Conservation (phyloP, 2,888 invertebrate genomes). For the Iselma pallidipennis region DNA sequence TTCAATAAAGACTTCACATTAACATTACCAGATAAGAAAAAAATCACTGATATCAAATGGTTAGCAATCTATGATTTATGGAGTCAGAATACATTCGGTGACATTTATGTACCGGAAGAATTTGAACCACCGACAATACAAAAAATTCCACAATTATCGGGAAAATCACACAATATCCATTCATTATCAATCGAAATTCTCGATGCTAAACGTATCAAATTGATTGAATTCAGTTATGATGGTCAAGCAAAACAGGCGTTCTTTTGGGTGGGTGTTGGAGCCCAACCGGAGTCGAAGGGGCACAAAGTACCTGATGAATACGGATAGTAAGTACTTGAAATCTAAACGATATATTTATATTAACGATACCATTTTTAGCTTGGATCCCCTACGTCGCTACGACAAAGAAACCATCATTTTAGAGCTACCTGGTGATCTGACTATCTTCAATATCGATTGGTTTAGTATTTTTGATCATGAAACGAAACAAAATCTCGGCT, state of each 20-base stretch:
- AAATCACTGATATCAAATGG: constrained; percentile 87
- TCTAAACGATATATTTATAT: too few relatives aligned
- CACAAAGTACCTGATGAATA: constrained; percentile 84
- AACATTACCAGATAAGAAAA: constrained; percentile 81
- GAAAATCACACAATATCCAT: constrained; percentile 67
- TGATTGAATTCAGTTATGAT: constrained; percentile 78
- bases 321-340: constrained; percentile 78
- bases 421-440: constrained; percentile 78
- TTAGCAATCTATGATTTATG: constrained; percentile 85
- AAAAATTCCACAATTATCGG: constrained; percentile 61
- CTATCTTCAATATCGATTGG: constrained; percentile 84
- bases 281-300: constrained; percentile 83
- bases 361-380: constrained; percentile 62
- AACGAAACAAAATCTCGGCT: constrained; percentile 70
- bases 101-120: constrained; percentile 87
- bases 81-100: constrained; percentile 86
- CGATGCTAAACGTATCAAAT: constrained; percentile 79
- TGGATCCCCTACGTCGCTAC: constrained; percentile 78
- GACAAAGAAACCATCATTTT: constrained; percentile 72
- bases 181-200: constrained; percentile 75
- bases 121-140: constrained; percentile 83
- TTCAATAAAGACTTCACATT: constrained; percentile 83
- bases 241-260: constrained; percentile 76
- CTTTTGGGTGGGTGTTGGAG: constrained; percentile 89
- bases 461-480: constrained; percentile 77